A percentile compares a stretch with the other conserved stretches of the same genome.
Conservation (phyloP, 2,888 invertebrate genomes). For the Zygaena filipendulae region DNA sequence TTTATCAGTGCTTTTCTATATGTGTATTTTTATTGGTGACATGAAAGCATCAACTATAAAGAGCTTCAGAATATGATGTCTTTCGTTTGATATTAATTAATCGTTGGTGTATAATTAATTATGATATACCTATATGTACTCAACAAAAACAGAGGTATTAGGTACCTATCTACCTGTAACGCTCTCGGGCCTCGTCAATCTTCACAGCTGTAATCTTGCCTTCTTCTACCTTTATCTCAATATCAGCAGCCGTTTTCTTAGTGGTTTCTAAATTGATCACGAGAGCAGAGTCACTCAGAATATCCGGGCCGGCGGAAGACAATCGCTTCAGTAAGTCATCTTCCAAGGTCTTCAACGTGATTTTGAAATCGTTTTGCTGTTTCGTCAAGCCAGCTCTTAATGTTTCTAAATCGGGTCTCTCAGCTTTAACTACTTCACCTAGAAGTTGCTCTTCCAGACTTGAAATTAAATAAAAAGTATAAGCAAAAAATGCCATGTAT, state of each 20-base stretch:
- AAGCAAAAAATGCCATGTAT: slow-evolving; percentile 2
- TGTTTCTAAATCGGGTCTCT: slow-evolving; percentile 90
- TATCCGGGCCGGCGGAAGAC: slow-evolving; percentile 92
- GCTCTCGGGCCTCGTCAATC: slow-evolving; percentile 92
- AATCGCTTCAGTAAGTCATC: slow-evolving; percentile 88
- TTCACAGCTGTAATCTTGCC: slow-evolving; percentile 86
- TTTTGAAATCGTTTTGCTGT: slow-evolving; percentile 95
- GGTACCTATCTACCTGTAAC: slow-evolving; percentile 80
- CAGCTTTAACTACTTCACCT: slow-evolving; percentile 93
- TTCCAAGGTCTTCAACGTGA: slow-evolving; percentile 90
- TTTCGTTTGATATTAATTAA: no score
- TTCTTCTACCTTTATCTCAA: slow-evolving; percentile 87
- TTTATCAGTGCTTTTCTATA: no score
- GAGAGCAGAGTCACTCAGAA: slow-evolving; percentile 88
- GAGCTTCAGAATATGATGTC: no score
- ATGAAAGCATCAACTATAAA: no score
- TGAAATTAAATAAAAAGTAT: slow-evolving; percentile 8
- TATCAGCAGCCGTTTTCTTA: slow-evolving; percentile 92
- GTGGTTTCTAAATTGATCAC: slow-evolving; percentile 94
- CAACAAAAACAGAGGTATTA: no score
- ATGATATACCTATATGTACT: no score
- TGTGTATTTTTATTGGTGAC: no score
- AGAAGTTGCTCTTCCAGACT: slow-evolving; percentile 90
- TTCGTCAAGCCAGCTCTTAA: slow-evolving; percentile 86
- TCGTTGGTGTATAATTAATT: no score